Evolutionary conservation across 2,113 vertebrate genomes (phyloP).

Genomic region (Anhinga anhinga): DNA sequence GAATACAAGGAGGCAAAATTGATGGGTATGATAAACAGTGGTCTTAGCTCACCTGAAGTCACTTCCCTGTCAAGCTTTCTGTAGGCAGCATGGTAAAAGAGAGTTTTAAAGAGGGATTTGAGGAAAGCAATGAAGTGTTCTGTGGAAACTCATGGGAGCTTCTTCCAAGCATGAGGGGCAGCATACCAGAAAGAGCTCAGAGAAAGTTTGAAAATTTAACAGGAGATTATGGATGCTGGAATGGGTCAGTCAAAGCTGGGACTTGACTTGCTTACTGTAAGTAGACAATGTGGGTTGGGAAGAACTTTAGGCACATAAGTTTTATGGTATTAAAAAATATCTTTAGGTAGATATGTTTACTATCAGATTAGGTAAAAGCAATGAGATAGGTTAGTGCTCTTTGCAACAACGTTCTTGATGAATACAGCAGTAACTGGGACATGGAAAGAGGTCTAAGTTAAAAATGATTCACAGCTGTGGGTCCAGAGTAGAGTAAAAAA

Average conservation of each 20-base stretch:
- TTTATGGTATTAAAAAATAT: neutral
- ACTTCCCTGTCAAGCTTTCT: conserved; percentile 69
- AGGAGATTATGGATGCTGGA: conserved; percentile 1
- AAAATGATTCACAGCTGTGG: neutral
- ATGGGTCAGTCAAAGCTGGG: conserved; percentile 4
- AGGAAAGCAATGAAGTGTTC: conserved; percentile 62
- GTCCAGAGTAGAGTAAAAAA: neutral
- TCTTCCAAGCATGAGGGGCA: conserved; percentile 52
- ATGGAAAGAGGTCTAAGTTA: neutral
- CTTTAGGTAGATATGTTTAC: neutral
- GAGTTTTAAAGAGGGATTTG: conserved; percentile 71
- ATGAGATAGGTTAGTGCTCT: conserved; percentile 18
- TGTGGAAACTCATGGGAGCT: conserved; percentile 46
- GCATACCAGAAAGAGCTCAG: conserved; percentile 40
- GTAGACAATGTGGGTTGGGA: conserved; percentile 16
- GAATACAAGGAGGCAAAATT: conserved; percentile 44
- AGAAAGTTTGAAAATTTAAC: conserved; percentile 43
- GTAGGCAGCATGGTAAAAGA: conserved; percentile 71
- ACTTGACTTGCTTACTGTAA: conserved; percentile 6
- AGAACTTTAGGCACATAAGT: conserved; percentile 10
- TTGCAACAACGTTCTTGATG: conserved; percentile 8
- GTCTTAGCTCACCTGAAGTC: conserved; percentile 66
- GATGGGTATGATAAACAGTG: conserved; percentile 55
- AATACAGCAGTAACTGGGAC: neutral
- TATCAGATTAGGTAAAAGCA: conserved; percentile 26